phyloP scores from a whole-genome alignment of 2,113 vertebrate genomes.

The Crocuta crocuta region DNA sequence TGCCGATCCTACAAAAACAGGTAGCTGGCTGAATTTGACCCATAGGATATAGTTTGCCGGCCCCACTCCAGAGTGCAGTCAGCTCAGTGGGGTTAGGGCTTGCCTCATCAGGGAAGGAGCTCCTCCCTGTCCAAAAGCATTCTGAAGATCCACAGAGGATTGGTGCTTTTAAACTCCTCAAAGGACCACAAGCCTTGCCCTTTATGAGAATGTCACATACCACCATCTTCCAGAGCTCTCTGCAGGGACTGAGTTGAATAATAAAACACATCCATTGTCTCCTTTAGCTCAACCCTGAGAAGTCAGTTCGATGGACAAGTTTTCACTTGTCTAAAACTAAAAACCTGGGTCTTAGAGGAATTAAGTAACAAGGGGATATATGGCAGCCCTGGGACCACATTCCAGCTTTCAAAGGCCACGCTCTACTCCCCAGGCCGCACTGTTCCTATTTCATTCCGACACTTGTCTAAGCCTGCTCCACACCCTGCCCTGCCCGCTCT shows the following conservation, averaged over 20 bases:
- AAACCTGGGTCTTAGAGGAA: background rate
- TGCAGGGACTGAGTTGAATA: background rate
- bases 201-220: background rate
- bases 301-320: background rate
- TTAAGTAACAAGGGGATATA: background rate
- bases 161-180: background rate
- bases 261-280: background rate
- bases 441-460: background rate
- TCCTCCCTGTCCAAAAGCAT: background rate
- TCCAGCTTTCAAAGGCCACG: background rate
- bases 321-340: background rate
- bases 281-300: background rate
- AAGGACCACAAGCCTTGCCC: background rate
- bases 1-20: background rate
- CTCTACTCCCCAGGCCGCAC: background rate
- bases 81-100: background rate
- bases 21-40: background rate
- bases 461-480: background rate
- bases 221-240: background rate
- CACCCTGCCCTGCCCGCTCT: background rate
- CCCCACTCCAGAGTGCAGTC: accelerated
- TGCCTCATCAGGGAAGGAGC: background rate
- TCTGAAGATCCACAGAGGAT: background rate
- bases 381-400: background rate
- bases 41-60: background rate